These are phyloP conservation scores for Hylaea fasciaria DNA, from an alignment of 2,888 invertebrate genomes.

Conservation along the genomic window DNA sequence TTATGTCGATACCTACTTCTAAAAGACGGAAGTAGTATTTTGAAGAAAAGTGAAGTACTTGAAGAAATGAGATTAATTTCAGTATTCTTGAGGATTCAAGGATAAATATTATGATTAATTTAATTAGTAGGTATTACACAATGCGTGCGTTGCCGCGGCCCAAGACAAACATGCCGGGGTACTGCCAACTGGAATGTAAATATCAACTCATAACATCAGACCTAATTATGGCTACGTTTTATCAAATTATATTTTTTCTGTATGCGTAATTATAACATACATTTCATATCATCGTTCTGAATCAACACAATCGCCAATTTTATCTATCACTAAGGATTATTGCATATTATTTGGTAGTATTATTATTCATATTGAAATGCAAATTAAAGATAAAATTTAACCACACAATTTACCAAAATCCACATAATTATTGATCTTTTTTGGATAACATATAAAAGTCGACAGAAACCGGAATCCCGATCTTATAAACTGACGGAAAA, in stretches of 20 bases:
- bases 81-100: conserved; percentile 5
- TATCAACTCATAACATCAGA: conserved; percentile 16
- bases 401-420: conserved; percentile 4
- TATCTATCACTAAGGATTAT: conserved; percentile 10
- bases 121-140: not conserved
- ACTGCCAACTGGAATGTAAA: conserved; percentile 41
- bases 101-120: conserved; percentile 2
- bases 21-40: not conserved
- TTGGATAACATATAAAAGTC: conserved; percentile 40
- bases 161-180: conserved; percentile 22
- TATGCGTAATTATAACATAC: conserved; percentile 1
- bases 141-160: conserved; percentile 3
- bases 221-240: conserved; percentile 17
- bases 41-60: not conserved
- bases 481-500: conserved; percentile 36
- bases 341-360: conserved; percentile 10
- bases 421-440: conserved; percentile 48
- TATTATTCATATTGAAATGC: conserved; percentile 20
- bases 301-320: not conserved
- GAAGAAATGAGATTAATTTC: conserved; percentile 39
- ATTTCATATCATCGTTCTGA: conserved; percentile 1
- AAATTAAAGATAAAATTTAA: conserved; percentile 21
- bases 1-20: not conserved
- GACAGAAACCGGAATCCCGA: conserved; percentile 61
- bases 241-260: not conserved